Percentiles rank a stretch among this genome's conserved stretches.
Conservation (phyloP, 37 sponge, comb jelly and placozoan genomes). For the Haliclona indistincta region DNA sequence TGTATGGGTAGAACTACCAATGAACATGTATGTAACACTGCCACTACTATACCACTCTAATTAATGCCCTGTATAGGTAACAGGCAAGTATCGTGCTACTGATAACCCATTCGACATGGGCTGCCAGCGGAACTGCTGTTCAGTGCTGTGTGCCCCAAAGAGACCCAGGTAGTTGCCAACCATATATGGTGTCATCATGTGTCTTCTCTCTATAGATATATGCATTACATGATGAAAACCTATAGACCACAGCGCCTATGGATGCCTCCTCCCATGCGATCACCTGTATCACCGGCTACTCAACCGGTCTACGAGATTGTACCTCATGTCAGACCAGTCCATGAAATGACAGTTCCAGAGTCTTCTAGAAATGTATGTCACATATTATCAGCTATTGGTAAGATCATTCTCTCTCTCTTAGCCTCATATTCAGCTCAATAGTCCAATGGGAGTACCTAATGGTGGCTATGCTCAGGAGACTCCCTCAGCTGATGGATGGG, state of each 20-base stretch:
- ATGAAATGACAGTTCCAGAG: neutral
- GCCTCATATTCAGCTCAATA: neutral
- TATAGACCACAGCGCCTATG: neutral
- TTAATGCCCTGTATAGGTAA: conserved; percentile 58
- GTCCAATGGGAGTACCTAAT: neutral
- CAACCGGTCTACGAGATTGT: too few relatives aligned
- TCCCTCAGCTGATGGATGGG: neutral
- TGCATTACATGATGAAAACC: conserved; percentile 72
- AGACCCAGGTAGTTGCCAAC: conserved; percentile 49
- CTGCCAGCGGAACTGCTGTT: conserved; percentile 64
- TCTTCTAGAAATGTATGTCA: neutral
- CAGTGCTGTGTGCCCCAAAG: conserved; percentile 70
- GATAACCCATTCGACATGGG: conserved; percentile 88
- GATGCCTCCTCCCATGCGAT: neutral
- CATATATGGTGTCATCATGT: neutral
- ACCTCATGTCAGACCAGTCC: too few relatives aligned
- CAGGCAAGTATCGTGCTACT: conserved; percentile 77
- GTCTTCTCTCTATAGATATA: conserved; percentile 39
- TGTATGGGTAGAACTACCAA: conserved; percentile 88
- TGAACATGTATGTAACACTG: conserved; percentile 78
- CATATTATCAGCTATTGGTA: neutral
- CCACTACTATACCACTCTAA: neutral
- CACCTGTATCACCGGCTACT: neutral
- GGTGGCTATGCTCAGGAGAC: neutral
- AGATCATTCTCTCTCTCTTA: too few relatives aligned